Base-by-base conservation (phyloP, 2,888 invertebrate species). In the Metellina segmentata region DNA sequence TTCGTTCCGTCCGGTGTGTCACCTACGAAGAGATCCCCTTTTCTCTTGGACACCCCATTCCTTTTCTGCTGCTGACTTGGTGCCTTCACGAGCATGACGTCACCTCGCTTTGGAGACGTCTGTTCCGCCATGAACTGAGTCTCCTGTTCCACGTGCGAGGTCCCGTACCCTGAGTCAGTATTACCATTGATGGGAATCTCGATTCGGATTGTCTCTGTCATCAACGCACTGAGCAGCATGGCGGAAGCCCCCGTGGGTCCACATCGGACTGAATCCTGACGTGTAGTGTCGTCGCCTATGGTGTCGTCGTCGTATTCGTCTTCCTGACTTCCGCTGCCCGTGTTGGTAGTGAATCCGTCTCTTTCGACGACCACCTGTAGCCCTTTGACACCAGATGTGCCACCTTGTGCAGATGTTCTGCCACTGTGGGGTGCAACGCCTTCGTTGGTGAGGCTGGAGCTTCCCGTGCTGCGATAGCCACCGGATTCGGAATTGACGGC, bases 251-350 rank as follows among this genome's bases (percentile, higher is more conserved):
- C 77, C 11, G 85, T 85, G 1, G 53, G 70, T 93, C 70, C 61
- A 1, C 61, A 61, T 97, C 97, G 89, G 97, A 97, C 0, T 95
- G 70, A 20, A 34, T 72, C 79, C 70, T 92, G 91, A 93, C 8
- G 94, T 93, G 11, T 34, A 7, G 49, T 75, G 72, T 94, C 94
- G 6, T 94, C 94, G 0, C 93, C 94, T 0, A 93, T 94, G 11
- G 94, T 94, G 72, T 94, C 94, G 49, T 93, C 93, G 4, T 94
- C 93, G 9, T 93, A 90, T 6, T 94, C 93, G 6, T 93, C 93
- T 1, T 93, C 98, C n/a, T 98, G 98, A 94, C 98, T 98, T 9
- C 97, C 98, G 7, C 97, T 98, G 13, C 98, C 98, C 9, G 98
- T 98, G 95, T 98, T 98, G 20, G 91, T 93, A 5, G 93, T 92